These are phyloP conservation scores for Caerostris darwini DNA, from an alignment of 1,140 invertebrate species.

Conservation along the genomic window DNA sequence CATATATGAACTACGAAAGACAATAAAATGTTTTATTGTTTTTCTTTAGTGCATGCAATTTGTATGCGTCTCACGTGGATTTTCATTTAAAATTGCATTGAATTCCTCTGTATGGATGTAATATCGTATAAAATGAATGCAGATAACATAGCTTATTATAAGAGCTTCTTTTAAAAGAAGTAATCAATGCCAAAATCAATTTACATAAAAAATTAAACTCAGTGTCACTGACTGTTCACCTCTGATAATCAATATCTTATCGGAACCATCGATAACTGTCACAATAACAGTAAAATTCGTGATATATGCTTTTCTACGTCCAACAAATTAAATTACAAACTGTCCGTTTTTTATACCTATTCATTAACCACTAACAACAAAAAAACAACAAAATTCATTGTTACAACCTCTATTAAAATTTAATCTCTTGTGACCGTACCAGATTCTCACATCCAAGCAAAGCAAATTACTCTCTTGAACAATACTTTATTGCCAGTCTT, in stretches of 20 bases:
- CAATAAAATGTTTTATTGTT: too few relatives aligned
- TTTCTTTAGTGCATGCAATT: too few relatives aligned
- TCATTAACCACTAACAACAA: background rate
- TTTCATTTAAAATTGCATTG: too few relatives aligned
- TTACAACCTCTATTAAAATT: background rate
- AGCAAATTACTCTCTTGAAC: conserved; percentile 30
- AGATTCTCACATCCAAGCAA: conserved; percentile 27
- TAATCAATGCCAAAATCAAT: too few relatives aligned
- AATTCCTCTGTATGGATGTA: too few relatives aligned
- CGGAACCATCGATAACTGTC: background rate
- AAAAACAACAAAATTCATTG: conserved; percentile 12
- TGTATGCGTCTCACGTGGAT: too few relatives aligned
- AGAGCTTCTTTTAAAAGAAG: too few relatives aligned
- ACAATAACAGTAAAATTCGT: background rate
- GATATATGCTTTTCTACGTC: background rate
- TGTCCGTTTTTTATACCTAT: background rate
- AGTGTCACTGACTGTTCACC: background rate
- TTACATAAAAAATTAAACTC: background rate
- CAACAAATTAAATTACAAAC: background rate
- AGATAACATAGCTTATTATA: too few relatives aligned
- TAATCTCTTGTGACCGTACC: background rate
- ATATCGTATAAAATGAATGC: too few relatives aligned
- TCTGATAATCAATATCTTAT: background rate
- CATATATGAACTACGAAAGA: too few relatives aligned
- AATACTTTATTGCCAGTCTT: conserved; percentile 6